Base-by-base conservation (phyloP, 2,888 invertebrate species). In the Dexiosoma caninum region DNA sequence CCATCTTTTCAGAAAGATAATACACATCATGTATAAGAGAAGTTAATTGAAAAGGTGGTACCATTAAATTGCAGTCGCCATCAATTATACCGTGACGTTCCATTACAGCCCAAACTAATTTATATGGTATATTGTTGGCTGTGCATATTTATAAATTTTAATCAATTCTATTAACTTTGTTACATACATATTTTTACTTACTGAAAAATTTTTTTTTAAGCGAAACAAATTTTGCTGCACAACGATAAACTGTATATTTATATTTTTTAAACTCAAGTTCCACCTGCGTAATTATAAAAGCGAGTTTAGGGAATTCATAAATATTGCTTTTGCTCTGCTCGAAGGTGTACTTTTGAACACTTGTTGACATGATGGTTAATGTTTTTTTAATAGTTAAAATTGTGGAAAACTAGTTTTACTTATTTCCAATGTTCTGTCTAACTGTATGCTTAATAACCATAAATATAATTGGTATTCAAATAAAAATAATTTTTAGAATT, bases 191-290 rank as follows among this genome's bases (percentile, higher is more conserved):
- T 35, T 16, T 40, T 6, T 53, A 85, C 86, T 85, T 83, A 90
- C 90, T 90, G 80, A 86, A 86, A 19, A 90, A 86, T 1, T 85
- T 84, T 76, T 89, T 88, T 71, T 90, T 88, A 8, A 90, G 64
- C 1, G 86, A 85, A 2, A 88, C 84, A 59, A 89, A 84, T 84
- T 90, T 90, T 10, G 85, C 84, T 12, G 90, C 90, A 80, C 90
- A 88, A 8, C 90, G 87, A 83, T 90, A 90, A 12, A 89, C 89
- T 0, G 89, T 89, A 67, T 87, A 90, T 78, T 88, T 90, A 74
- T 86, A 90, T 12, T 84, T 78, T 7, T 85, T 81, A 72, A 85
- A 90, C 60, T 89, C 88, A 57, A 78, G 64, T 51, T 87, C 85
- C n/a, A 90, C 72, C 70, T 87, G 85, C 0, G 84, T 82, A 81